Conservation (phyloP, 2,888 invertebrate species). For the Hydrotaea cyrtoneurina region DNA sequence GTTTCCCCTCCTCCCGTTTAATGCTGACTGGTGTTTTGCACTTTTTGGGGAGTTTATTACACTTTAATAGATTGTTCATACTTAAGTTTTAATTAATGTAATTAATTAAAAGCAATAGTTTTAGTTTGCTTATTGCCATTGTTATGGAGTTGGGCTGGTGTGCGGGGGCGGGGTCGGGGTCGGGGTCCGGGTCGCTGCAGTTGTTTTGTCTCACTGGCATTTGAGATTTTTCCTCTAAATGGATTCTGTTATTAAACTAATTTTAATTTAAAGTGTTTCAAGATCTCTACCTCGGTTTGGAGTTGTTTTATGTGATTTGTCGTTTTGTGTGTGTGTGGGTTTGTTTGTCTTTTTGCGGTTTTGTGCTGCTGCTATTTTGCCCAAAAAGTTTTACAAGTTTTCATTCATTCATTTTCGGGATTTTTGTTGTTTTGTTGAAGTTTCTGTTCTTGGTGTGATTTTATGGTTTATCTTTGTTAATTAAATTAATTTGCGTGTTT, state of each 20-base stretch:
- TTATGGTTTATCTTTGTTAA: conserved; percentile 63
- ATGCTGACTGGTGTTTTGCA: background rate
- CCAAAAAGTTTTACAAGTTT: background rate
- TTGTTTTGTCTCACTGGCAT: background rate
- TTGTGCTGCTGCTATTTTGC: background rate
- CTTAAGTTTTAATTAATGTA: conserved; percentile 64
- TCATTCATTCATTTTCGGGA: no score
- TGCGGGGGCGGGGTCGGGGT: no score
- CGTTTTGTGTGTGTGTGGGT: background rate
- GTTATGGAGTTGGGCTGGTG: no score
- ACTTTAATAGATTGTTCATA: conserved; percentile 57
- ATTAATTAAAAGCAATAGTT: conserved; percentile 55
- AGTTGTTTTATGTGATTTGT: background rate
- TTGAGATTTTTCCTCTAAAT: conserved; percentile 20
- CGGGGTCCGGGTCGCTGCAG: background rate
- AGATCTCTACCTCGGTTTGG: conserved; percentile 27
- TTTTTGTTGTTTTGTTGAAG: background rate
- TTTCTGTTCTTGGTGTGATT: conserved; percentile 42
- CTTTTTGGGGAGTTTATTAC: conserved; percentile 43
- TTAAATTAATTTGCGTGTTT: conserved; percentile 65
- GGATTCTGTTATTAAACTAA: conserved; percentile 53
- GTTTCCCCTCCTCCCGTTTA: background rate
- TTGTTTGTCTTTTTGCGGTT: conserved; percentile 17
- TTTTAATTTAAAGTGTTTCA: conserved; percentile 56
- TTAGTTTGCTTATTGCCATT: background rate